These are phyloP conservation scores for Acleris sparsana DNA, from an alignment of 2,888 invertebrate species.

Conservation along the genomic window DNA sequence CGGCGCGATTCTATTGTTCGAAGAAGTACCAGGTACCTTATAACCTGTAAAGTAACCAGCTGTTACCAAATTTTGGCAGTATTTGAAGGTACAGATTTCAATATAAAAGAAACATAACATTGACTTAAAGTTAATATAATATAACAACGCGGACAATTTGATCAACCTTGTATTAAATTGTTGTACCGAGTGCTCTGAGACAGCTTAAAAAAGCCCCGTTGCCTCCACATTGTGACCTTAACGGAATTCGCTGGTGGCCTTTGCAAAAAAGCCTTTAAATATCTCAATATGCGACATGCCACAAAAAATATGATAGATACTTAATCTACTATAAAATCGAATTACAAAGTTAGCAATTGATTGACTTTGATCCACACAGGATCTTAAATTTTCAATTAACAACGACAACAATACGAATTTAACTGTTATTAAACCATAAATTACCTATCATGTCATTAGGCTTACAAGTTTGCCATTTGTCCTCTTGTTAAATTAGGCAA, in stretches of 20 bases:
- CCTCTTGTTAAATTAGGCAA: no score
- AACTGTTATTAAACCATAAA: slow-evolving; percentile 1
- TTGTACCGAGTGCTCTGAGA: slow-evolving; percentile 68
- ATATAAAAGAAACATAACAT: not conserved
- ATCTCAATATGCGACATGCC: slow-evolving; percentile 51
- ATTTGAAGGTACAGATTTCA: no score
- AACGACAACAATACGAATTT: not conserved
- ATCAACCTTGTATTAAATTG: slow-evolving; percentile 75
- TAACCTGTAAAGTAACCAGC: no score
- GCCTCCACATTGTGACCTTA: slow-evolving; percentile 76
- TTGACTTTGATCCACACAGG: not conserved
- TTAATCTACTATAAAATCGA: no score
- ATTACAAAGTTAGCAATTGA: no score
- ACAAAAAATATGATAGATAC: not conserved
- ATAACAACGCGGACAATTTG: slow-evolving; percentile 46
- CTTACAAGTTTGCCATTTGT: no score
- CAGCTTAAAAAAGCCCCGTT: slow-evolving; percentile 59
- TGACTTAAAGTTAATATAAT: not conserved
- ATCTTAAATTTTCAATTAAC: not conserved
- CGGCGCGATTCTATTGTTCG: no score
- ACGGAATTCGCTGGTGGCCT: slow-evolving; percentile 72
- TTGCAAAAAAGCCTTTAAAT: slow-evolving; percentile 71
- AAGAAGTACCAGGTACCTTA: no score
- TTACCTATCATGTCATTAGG: not conserved
- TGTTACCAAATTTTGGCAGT: no score